Conservation (phyloP, 2,113 vertebrate genomes). For the Sclerurus mexicanus region DNA sequence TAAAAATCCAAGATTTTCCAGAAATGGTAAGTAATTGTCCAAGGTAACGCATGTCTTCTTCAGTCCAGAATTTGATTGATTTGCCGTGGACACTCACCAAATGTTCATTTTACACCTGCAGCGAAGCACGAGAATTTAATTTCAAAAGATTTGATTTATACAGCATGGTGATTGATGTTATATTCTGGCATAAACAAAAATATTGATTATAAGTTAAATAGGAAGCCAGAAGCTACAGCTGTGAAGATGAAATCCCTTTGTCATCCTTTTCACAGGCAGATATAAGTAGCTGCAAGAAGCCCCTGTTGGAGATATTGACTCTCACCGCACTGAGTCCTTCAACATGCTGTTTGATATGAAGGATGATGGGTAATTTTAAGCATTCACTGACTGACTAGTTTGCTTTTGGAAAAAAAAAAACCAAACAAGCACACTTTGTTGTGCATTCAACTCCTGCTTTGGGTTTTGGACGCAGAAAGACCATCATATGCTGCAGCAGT, state of each 20-base stretch:
- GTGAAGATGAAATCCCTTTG: not conserved
- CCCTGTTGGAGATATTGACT: not conserved
- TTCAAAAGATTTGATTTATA: not conserved
- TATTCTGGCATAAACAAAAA: not conserved
- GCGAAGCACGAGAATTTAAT: not conserved
- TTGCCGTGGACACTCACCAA: not conserved
- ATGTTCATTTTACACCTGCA: not conserved
- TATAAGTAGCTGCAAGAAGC: not conserved
- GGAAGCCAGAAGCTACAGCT: not conserved
- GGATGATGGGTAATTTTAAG: not conserved
- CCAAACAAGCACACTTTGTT: not conserved
- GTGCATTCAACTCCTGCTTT: not conserved
- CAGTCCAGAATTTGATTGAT: not conserved
- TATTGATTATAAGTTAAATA: not conserved
- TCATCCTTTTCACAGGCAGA: not conserved
- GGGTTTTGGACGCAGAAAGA: not conserved
- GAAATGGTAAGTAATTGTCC: not conserved
- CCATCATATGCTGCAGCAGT: slow-evolving; percentile 46
- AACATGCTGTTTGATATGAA: not conserved
- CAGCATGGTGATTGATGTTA: not conserved
- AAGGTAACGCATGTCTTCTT: not conserved
- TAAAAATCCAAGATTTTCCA: not conserved
- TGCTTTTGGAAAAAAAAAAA: not conserved
- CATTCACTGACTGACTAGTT: not conserved
- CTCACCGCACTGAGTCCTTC: not conserved